phyloP scores from a whole-genome alignment of 2,113 vertebrate genomes.

The Chamaea fasciata region DNA sequence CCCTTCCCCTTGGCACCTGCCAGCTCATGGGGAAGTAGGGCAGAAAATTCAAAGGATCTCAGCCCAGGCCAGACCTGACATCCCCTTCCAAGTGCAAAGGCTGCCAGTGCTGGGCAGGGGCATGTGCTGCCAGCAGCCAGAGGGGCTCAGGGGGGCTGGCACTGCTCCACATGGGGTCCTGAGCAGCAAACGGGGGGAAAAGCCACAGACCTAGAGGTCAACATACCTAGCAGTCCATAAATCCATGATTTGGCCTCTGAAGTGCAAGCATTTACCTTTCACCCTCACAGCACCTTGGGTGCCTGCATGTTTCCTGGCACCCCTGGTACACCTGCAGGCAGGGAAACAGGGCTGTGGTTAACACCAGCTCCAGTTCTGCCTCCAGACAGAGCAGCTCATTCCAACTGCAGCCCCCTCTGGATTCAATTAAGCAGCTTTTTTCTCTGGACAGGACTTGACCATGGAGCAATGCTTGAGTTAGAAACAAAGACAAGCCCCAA shows the following conservation, averaged over 20 bases:
- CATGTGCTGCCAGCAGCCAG: background rate
- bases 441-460: background rate
- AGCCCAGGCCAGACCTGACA: background rate
- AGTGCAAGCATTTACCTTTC: background rate
- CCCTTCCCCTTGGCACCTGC: accelerated
- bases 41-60: background rate
- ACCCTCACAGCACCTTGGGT: background rate
- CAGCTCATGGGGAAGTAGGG: background rate
- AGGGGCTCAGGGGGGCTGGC: background rate
- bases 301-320: background rate
- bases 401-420: background rate
- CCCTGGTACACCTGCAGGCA: accelerated
- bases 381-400: background rate
- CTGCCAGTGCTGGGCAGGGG: background rate
- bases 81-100: background rate
- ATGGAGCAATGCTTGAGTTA: background rate
- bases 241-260: background rate
- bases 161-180: background rate
- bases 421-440: background rate
- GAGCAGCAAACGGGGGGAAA: background rate
- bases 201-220: background rate
- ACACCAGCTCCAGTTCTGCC: background rate
- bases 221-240: background rate
- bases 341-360: background rate
- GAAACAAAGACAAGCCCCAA: background rate